Percentiles rank a stretch among this genome's conserved stretches.
phyloP scores from a whole-genome alignment of 2,113 vertebrate genomes.

The Podilymbus podiceps region DNA sequence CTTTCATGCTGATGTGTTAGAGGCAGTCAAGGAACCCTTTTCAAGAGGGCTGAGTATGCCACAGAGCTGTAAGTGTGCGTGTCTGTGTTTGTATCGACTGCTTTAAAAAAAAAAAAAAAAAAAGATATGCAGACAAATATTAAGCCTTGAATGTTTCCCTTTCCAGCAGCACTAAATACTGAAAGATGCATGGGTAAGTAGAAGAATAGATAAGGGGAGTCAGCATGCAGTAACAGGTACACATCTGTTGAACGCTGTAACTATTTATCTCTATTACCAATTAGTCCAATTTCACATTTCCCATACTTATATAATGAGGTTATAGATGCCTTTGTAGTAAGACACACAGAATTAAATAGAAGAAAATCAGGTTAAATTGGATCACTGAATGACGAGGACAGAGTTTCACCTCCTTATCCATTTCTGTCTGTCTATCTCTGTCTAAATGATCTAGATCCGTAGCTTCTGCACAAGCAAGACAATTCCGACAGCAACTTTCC shows the following conservation, averaged over 20 bases:
- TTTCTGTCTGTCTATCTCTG: background rate
- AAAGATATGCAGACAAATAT: background rate
- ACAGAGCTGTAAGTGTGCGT: background rate
- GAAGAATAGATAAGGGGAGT: background rate
- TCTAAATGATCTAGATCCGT: background rate
- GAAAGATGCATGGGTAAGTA: background rate
- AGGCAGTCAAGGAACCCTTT: background rate
- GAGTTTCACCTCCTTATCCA: background rate
- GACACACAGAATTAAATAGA: background rate
- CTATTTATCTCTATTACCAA: background rate
- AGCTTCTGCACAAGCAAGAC: background rate
- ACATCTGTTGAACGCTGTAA: background rate
- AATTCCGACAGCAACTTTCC: background rate
- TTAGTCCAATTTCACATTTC: conserved; percentile 11
- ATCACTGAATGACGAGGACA: background rate
- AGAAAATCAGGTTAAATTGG: conserved; percentile 18
- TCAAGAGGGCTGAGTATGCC: background rate
- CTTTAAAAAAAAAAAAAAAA: background rate
- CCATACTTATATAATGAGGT: background rate
- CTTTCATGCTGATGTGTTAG: background rate
- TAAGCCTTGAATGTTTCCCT: background rate
- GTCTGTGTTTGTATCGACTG: background rate
- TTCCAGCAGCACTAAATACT: background rate
- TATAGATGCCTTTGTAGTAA: conserved; percentile 12
- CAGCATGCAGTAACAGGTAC: background rate